phyloP scores from a whole-genome alignment of 2,888 invertebrate species.

The Pterobdella sp. region DNA sequence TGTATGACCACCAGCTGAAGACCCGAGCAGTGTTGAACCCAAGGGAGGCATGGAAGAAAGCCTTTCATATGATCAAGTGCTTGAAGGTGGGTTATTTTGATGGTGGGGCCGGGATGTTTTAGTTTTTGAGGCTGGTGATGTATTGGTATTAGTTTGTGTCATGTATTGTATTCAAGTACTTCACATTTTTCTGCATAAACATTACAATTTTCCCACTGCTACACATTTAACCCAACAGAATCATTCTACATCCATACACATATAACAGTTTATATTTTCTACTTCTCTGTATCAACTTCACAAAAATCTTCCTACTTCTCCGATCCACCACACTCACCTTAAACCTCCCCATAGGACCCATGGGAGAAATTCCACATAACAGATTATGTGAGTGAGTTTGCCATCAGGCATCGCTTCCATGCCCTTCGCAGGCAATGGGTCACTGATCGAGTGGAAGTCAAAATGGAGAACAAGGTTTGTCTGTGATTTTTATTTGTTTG shows the following conservation, averaged over 20 bases:
- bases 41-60: conserved; percentile 35
- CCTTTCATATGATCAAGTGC: conserved; percentile 31
- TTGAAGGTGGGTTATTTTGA: conserved; percentile 40
- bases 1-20: conserved; percentile 8
- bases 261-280: not conserved
- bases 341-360: conserved; percentile 48
- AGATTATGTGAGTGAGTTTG: conserved; percentile 51
- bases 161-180: not conserved
- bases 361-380: conserved; percentile 55
- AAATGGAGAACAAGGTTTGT: conserved; percentile 53
- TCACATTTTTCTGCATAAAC: not conserved
- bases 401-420: conserved; percentile 54
- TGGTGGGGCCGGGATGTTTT: no score
- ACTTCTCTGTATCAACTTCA: not conserved
- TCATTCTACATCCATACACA: not conserved
- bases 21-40: conserved; percentile 7
- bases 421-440: conserved; percentile 55
- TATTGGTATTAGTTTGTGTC: no score
- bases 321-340: no score
- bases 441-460: conserved; percentile 54
- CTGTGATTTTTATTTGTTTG: not conserved
- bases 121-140: no score
- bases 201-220: not conserved
- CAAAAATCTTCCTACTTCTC: not conserved
- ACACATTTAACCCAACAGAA: not conserved